Conservation (phyloP, 2,113 vertebrate genomes). For the Chionis minor region DNA sequence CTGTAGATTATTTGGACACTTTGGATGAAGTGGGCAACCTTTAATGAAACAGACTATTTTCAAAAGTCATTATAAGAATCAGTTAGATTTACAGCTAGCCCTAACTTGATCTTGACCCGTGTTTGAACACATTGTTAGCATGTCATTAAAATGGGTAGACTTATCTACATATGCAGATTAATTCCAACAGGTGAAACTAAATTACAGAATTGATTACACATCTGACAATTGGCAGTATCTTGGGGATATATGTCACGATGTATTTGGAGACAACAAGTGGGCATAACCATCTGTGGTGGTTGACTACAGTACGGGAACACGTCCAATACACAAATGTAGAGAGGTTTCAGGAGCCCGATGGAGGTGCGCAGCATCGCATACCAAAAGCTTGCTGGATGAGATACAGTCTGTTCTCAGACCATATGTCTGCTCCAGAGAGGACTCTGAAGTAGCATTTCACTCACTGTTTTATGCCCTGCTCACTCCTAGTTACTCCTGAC, state of each 20-base stretch:
- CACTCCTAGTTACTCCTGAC: background rate
- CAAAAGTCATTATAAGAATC: background rate
- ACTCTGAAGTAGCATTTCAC: background rate
- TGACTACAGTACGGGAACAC: background rate
- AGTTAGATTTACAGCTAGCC: background rate
- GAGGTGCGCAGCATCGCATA: background rate
- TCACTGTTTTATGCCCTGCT: background rate
- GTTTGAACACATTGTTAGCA: background rate
- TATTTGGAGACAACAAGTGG: background rate
- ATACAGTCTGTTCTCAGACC: background rate
- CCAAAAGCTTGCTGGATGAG: background rate
- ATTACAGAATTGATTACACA: background rate
- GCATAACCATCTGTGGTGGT: background rate
- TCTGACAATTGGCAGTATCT: background rate
- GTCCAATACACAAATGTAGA: background rate
- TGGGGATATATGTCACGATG: background rate
- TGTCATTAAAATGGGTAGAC: background rate
- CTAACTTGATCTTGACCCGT: background rate
- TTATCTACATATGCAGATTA: background rate
- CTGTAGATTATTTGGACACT: background rate
- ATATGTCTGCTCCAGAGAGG: background rate
- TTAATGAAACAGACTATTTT: background rate
- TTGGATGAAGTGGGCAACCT: background rate
- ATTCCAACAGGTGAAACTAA: background rate
- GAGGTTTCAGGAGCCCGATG: rapidly evolving